These are phyloP conservation scores for Bos taurus DNA, from an alignment of 2,113 vertebrate species.

Conservation along the genomic window ARS-UCD2.0 NC_037342.1:23114501-23115000, in stretches of 20 bases:
- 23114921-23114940: not conserved
- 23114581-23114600: not conserved
- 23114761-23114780: conserved; percentile 7
- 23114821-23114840: not conserved
- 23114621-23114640: not conserved
- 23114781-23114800: not conserved
- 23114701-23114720: not conserved
- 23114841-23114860: not conserved
- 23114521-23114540: not conserved
- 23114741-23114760: not conserved
- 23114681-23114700: not conserved
- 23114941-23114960: not conserved
- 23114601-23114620: not conserved
- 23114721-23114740: not conserved
- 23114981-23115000: not conserved
- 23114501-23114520: not conserved
- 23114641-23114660: not conserved
- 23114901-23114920: not conserved
- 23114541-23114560: not conserved
- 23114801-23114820: not conserved
- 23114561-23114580: not conserved
- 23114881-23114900: not conserved
- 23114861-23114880: not conserved
- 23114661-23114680: not conserved
- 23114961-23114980: not conserved